A percentile compares a stretch with the other conserved stretches of the same genome.
Conservation (phyloP, 2,888 invertebrate genomes). For the Eupithecia inturbata region DNA sequence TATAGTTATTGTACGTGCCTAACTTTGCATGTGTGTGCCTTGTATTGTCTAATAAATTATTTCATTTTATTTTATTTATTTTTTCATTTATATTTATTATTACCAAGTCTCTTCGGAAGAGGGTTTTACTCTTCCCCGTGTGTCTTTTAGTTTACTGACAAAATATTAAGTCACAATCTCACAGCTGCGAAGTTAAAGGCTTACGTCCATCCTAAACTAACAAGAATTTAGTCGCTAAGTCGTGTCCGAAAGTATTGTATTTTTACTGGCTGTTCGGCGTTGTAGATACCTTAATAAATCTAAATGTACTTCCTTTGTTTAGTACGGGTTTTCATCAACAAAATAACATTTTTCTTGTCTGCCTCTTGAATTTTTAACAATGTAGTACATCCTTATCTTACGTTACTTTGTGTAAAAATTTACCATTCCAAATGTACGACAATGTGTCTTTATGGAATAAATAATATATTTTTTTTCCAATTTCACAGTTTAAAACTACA, state of each 20-base stretch:
- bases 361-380: neutral
- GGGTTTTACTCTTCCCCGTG: neutral
- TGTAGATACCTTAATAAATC: neutral
- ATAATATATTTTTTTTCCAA: neutral
- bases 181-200: constrained; percentile 49
- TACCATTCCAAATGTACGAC: no score
- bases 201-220: constrained; percentile 55
- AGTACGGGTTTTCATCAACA: no score
- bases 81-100: no score
- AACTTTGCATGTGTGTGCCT: no score
- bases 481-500: neutral
- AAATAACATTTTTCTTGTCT: no score
- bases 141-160: constrained; percentile 25
- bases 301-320: neutral
- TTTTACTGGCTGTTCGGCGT: constrained; percentile 4
- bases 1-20: no score
- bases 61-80: no score
- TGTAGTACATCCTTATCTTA: neutral
- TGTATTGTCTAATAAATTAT: no score
- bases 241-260: constrained; percentile 29
- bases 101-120: neutral
- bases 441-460: no score
- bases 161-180: constrained; percentile 43
- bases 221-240: constrained; percentile 37
- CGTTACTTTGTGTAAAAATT: no score